Evolutionary conservation across 2,888 invertebrate genomes (phyloP).

Genomic region (Tetragonisca angustula): DNA sequence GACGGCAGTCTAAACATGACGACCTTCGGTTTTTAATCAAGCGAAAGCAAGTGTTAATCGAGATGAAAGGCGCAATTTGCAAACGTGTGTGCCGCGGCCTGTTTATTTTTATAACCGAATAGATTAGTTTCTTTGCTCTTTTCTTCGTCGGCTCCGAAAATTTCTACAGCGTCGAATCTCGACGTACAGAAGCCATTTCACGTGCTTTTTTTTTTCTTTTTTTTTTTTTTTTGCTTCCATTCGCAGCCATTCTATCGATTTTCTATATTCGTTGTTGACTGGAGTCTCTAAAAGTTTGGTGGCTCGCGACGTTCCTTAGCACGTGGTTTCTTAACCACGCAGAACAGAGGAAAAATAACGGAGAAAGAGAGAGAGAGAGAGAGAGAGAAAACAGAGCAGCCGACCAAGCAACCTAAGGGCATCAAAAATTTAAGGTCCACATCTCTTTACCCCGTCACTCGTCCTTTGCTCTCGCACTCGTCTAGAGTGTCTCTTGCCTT

Average conservation of each 20-base stretch:
- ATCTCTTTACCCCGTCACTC: conserved; percentile 56
- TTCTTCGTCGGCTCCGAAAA: conserved; percentile 13
- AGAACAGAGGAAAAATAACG: conserved; percentile 28
- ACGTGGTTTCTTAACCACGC: neutral
- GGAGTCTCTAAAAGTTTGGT: neutral
- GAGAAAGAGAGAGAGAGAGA: conserved; percentile 30
- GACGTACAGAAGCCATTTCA: conserved; percentile 56
- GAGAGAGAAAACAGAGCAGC: conserved; percentile 45
- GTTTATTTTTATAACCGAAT: conserved; percentile 55
- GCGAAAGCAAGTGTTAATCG: conserved; percentile 26
- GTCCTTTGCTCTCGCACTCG: conserved; percentile 38
- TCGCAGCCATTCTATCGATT: neutral
- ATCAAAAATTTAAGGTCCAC: conserved; percentile 74
- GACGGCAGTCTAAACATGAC: neutral
- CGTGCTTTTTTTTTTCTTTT: neutral
- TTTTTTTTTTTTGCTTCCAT: neutral
- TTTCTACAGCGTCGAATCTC: conserved; percentile 46
- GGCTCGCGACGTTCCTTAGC: neutral
- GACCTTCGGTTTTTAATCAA: conserved; percentile 32
- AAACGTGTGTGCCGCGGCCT: conserved; percentile 19
- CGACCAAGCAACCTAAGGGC: conserved; percentile 57
- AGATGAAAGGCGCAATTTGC: conserved; percentile 46
- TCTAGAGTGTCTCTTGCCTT: conserved; percentile 33
- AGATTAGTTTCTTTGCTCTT: neutral
- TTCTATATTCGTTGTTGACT: neutral